Conservation (phyloP, 2,888 invertebrate genomes). For the Lasioglossum oenotherae region DNA sequence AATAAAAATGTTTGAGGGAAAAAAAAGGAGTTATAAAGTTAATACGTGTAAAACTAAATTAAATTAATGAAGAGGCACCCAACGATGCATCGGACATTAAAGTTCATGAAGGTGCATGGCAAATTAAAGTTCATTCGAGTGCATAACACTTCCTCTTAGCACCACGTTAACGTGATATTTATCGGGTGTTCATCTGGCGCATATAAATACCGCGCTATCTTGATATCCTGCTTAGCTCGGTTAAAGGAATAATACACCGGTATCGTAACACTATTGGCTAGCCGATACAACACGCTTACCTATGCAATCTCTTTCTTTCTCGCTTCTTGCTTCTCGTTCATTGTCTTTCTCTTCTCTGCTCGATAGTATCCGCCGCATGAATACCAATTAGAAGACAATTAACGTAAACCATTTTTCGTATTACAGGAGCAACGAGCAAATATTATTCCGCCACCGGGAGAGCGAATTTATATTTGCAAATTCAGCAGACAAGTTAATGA, state of each 20-base stretch:
- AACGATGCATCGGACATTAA: slow-evolving; percentile 54
- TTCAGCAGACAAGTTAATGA: background rate
- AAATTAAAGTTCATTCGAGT: slow-evolving; percentile 59
- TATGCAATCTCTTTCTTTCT: background rate
- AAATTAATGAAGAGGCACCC: slow-evolving; percentile 52
- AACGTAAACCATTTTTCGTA: slow-evolving; percentile 1
- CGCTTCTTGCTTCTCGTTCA: background rate
- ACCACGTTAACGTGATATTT: slow-evolving; percentile 71
- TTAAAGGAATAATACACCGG: slow-evolving; percentile 73
- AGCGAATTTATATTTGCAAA: background rate
- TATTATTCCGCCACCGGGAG: background rate
- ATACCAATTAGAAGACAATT: slow-evolving; percentile 32
- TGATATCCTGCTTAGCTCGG: slow-evolving; percentile 60
- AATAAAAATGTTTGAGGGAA: background rate
- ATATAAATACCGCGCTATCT: slow-evolving; percentile 73
- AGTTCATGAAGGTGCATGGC: slow-evolving; percentile 56
- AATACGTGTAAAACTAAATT: slow-evolving; percentile 36
- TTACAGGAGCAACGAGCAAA: background rate
- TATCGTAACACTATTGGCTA: slow-evolving; percentile 75
- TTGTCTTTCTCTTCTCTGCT: background rate
- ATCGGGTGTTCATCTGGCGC: slow-evolving; percentile 78
- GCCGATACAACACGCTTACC: slow-evolving; percentile 69
- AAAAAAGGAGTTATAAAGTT: background rate
- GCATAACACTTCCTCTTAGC: slow-evolving; percentile 62
- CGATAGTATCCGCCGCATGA: background rate